phyloP scores from a whole-genome alignment of 2,797 vertebrate species.

The Setipinna tenuifilis region DNA sequence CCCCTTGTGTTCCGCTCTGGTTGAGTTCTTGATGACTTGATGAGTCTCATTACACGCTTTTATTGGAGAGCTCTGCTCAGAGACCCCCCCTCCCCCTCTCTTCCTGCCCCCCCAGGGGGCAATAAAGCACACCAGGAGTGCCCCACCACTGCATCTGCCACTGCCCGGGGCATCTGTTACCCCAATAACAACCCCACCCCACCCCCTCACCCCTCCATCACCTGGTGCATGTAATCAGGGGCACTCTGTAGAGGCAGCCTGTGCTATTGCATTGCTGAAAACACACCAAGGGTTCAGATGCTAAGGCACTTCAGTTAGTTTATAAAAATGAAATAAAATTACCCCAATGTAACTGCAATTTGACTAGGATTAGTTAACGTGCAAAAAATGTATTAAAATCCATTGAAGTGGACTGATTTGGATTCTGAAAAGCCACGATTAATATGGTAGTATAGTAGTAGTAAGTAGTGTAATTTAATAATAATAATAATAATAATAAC shows the following conservation, averaged over 20 bases:
- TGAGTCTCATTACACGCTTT: conserved; percentile 75
- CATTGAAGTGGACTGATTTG: too few relatives aligned
- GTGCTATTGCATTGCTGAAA: too few relatives aligned
- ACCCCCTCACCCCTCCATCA: conserved; percentile 38
- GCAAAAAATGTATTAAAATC: too few relatives aligned
- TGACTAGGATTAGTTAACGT: too few relatives aligned
- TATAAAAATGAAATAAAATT: neutral
- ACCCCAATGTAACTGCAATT: too few relatives aligned
- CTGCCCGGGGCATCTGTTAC: conserved; percentile 38
- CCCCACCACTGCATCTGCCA: conserved; percentile 28
- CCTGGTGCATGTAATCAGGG: conserved; percentile 50
- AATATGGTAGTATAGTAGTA: too few relatives aligned
- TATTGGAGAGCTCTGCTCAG: conserved; percentile 74
- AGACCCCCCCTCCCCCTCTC: conserved; percentile 31
- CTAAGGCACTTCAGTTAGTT: too few relatives aligned
- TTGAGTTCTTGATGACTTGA: conserved; percentile 83
- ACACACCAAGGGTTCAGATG: too few relatives aligned
- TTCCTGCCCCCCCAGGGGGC: conserved; percentile 6
- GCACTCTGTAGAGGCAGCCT: neutral
- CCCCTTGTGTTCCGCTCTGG: conserved; percentile 77
- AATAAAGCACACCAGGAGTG: conserved; percentile 38
- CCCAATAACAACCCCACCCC: conserved; percentile 33
- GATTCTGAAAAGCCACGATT: too few relatives aligned
- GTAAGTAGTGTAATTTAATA: too few relatives aligned
- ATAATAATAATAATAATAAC: too few relatives aligned